A percentile compares a stretch with the other conserved stretches of the same genome.
These are phyloP conservation scores for Aporrectodea caliginosa DNA, from an alignment of 1,140 invertebrate species.

Conservation along the genomic window DNA sequence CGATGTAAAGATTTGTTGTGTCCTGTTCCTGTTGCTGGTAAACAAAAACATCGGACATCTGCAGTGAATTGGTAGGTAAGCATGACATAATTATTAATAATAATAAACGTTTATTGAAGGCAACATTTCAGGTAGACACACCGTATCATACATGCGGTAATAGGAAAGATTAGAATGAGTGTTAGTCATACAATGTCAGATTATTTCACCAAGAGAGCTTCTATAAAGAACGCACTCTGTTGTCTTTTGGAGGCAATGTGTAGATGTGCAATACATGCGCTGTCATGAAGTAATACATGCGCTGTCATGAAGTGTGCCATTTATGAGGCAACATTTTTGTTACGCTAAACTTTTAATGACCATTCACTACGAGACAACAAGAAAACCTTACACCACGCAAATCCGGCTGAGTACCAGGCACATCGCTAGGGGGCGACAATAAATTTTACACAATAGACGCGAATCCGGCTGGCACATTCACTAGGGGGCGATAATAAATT, in stretches of 20 bases:
- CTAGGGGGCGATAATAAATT: not conserved
- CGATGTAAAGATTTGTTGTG: constrained; percentile 98
- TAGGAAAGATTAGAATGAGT: not conserved
- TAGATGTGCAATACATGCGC: no score
- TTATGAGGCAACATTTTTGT: not conserved
- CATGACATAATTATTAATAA: no score
- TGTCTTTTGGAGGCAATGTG: no score
- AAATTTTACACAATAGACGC: not conserved
- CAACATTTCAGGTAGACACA: no score
- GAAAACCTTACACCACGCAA: no score
- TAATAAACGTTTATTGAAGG: no score
- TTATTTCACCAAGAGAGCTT: no score
- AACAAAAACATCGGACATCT: not conserved
- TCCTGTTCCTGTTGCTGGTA: constrained; percentile 97
- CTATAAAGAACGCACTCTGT: no score
- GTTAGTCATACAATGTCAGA: not conserved
- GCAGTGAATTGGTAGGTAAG: no score
- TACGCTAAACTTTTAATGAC: not conserved
- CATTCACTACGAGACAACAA: no score
- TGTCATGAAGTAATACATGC: not conserved
- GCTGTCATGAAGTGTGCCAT: not conserved
- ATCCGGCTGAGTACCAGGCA: no score
- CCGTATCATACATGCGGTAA: not conserved
- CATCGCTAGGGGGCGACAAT: no score
- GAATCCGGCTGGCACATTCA: not conserved